Percentiles rank a stretch among this genome's conserved stretches.
phyloP scores from a whole-genome alignment of 2,113 vertebrate species.

The Halichoeres trimaculatus region DNA sequence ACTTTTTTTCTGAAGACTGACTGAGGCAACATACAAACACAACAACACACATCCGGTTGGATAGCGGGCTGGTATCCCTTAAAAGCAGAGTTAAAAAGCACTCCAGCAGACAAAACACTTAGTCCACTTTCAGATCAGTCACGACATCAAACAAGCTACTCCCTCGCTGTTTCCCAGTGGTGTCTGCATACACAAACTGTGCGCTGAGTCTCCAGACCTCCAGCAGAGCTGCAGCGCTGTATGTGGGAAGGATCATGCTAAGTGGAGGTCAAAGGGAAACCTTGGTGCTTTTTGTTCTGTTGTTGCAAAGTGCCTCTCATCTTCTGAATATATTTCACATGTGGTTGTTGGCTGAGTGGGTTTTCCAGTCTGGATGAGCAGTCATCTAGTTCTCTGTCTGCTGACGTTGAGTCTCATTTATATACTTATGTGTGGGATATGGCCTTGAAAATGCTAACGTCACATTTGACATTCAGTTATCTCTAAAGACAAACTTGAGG shows the following conservation, averaged over 20 bases:
- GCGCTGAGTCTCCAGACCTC: slow-evolving; percentile 37
- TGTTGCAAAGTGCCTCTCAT: slow-evolving; percentile 54
- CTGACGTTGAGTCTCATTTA: slow-evolving; percentile 25
- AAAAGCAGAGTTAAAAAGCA: slow-evolving; percentile 57
- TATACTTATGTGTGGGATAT: neutral
- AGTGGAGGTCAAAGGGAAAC: slow-evolving; percentile 51
- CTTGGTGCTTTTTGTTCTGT: slow-evolving; percentile 45
- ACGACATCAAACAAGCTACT: slow-evolving; percentile 61
- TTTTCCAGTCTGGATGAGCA: slow-evolving; percentile 47
- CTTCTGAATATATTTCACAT: slow-evolving; percentile 15
- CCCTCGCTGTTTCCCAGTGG: slow-evolving; percentile 24
- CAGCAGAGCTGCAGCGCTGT: slow-evolving; percentile 11
- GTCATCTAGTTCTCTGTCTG: slow-evolving; percentile 39
- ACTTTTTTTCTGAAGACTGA: slow-evolving; percentile 27
- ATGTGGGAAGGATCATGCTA: slow-evolving; percentile 56
- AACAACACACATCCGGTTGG: neutral
- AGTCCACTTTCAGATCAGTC: slow-evolving; percentile 58
- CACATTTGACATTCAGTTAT: no score
- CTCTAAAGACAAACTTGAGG: no score
- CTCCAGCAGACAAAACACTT: slow-evolving; percentile 51
- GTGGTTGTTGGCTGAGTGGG: slow-evolving; percentile 28
- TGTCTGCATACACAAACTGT: slow-evolving; percentile 25
- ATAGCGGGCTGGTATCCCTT: slow-evolving; percentile 10
- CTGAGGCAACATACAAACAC: slow-evolving; percentile 1
- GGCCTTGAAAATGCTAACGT: neutral